Percentiles rank a stretch among this genome's conserved stretches.
Evolutionary conservation across 2,113 vertebrate genomes (phyloP).

Genomic region (Gallinago jamesoni): DNA sequence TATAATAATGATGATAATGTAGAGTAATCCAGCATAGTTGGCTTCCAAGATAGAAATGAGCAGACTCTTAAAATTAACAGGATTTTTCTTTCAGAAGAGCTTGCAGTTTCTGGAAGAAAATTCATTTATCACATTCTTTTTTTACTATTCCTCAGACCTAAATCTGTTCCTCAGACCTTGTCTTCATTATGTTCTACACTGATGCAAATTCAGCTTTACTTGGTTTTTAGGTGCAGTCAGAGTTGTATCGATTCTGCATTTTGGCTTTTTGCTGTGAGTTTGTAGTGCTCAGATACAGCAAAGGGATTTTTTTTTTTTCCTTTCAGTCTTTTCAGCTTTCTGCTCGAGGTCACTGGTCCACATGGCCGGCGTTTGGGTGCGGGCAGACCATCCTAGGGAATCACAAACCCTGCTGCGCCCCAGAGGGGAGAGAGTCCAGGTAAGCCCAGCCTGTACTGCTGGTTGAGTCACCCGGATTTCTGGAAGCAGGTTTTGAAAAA

Average conservation of each 20-base stretch:
- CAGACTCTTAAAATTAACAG: neutral
- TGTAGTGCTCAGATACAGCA: neutral
- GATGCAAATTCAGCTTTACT: neutral
- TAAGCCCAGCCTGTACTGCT: neutral
- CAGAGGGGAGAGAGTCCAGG: conserved; percentile 11
- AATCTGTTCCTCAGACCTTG: neutral
- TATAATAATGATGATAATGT: neutral
- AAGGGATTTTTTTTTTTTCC: neutral
- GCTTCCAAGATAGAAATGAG: neutral
- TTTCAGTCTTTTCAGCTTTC: neutral
- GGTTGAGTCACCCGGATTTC: neutral
- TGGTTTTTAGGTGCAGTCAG: neutral
- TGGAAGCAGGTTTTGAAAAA: neutral
- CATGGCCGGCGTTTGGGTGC: conserved; percentile 70
- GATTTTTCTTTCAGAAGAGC: neutral
- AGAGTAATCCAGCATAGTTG: neutral
- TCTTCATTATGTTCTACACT: neutral
- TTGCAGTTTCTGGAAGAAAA: neutral
- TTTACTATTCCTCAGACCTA: neutral
- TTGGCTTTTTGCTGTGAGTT: neutral
- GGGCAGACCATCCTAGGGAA: conserved; percentile 55
- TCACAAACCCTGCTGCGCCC: conserved; percentile 48
- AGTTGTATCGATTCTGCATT: neutral
- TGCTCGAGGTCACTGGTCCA: conserved; percentile 51
- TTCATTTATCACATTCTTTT: neutral